Evolutionary conservation across 2,888 invertebrate species (phyloP).

Genomic region (Drosophila eohydei): DNA sequence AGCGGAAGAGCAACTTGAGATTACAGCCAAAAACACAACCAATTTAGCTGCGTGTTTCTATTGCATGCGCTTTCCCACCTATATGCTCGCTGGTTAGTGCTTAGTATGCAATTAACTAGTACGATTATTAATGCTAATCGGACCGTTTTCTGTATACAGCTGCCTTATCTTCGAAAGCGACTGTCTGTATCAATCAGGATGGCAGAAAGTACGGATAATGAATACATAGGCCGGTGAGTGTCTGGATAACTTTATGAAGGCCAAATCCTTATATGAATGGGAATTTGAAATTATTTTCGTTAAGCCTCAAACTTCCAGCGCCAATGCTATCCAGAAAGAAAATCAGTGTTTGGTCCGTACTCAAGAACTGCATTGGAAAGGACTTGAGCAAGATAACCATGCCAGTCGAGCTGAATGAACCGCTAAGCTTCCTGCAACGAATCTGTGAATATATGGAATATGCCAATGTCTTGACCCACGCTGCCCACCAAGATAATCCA

Average conservation of each 20-base stretch:
- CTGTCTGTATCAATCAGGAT: not conserved
- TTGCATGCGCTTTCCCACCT: conserved; percentile 7
- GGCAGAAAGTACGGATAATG: conserved; percentile 6
- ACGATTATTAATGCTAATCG: not conserved
- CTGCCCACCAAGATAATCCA: conserved; percentile 91
- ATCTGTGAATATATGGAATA: conserved; percentile 98
- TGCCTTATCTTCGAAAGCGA: not conserved
- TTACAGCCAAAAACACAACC: not conserved
- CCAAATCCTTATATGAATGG: not conserved
- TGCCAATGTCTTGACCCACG: conserved; percentile 88
- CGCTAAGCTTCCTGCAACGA: conserved; percentile 96
- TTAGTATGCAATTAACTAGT: not conserved
- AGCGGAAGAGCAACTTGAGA: conserved; percentile 5
- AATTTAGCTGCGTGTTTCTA: conserved; percentile 4
- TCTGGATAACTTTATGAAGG: not conserved
- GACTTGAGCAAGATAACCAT: conserved; percentile 97
- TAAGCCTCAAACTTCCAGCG: conserved; percentile 89
- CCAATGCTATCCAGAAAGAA: conserved; percentile 91
- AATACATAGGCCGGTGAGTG: not conserved
- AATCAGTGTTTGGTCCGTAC: conserved; percentile 95
- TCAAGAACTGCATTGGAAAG: conserved; percentile 96
- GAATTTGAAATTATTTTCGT: conserved; percentile 62
- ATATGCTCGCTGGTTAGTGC: conserved; percentile 1
- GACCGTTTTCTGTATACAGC: not conserved
- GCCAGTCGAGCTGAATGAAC: conserved; percentile 98